Base-by-base conservation (phyloP, 2,888 invertebrate species). In the Colletes collaris region DNA sequence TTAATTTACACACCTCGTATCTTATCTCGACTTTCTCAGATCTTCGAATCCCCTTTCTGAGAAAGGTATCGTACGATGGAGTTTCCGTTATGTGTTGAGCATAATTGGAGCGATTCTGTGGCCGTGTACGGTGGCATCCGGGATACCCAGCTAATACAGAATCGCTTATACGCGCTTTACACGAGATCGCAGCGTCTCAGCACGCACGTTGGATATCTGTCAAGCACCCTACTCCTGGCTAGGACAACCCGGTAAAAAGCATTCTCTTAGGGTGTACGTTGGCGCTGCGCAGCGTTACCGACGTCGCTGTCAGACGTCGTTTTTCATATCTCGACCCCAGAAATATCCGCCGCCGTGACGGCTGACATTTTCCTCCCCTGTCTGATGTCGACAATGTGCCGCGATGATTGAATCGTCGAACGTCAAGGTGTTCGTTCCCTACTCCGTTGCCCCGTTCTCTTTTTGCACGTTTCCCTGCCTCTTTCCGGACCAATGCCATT, bases 371-470 rank as follows among this genome's bases (percentile, higher is more conserved):
- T 82, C 88, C 82, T 71, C 81, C 76, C 58, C 66, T 46, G 60
- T 72, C 79, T 50, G 81, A 81, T 83, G 84, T 77, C 86, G 84
- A 89, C 89, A 89, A 89, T 89, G 84, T 85, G 85, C 84, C 76
- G 79, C 84, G 89, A 88, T 90, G 89, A 90, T 90, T 88, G 89
- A 89, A 89, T 89, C 88, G 86, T 88, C 86, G 88, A 88, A 89
- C 87, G 87, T 86, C 88, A 81, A 79, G 85, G 74, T 74, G 70
- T 74, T 62, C 68, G 50, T 69, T 53, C 73, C 52, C 46, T 10
- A 35, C 50, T n/a, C 46, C 68, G 46, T 68, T 46, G 19, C 35
- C 35, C 11, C 10, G 16, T 35, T 58, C 11, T 1, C 44, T 46
- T 46, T 46, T 8, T 46, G 8, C 44, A 6, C 44, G 44, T 46